phyloP scores from a whole-genome alignment of 2,113 vertebrate species.

The Seriola aureovittata region DNA sequence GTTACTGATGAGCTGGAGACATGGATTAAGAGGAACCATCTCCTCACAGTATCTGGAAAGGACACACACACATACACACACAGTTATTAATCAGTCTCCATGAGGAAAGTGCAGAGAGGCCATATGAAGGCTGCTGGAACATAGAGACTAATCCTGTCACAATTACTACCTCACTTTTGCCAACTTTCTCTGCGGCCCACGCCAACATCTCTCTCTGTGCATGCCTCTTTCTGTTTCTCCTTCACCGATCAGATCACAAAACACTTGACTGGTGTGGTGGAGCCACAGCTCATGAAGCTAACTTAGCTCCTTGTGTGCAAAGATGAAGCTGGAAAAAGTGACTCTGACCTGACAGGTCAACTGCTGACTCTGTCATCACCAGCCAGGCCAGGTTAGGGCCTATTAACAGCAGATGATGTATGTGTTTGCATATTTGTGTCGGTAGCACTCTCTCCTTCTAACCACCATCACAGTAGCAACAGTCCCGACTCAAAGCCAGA shows the following conservation, averaged over 20 bases:
- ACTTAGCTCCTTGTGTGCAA: constrained; percentile 15
- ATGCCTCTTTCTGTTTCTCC: constrained; percentile 19
- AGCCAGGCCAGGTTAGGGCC: constrained; percentile 60
- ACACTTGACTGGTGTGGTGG: constrained; percentile 7
- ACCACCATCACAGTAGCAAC: constrained; percentile 46
- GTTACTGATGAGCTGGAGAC: constrained; percentile 94
- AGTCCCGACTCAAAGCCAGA: constrained; percentile 37
- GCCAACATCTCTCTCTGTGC: not conserved
- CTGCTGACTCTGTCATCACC: constrained; percentile 62
- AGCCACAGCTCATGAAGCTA: not conserved
- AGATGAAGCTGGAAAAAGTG: constrained; percentile 70
- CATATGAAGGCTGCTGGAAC: constrained; percentile 18
- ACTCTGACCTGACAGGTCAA: constrained; percentile 54
- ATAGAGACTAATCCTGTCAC: constrained; percentile 24
- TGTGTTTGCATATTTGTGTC: constrained; percentile 72
- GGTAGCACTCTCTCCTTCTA: constrained; percentile 61
- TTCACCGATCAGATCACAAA: constrained; percentile 6
- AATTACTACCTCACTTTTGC: constrained; percentile 33
- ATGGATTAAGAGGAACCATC: constrained; percentile 92
- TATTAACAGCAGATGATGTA: constrained; percentile 70
- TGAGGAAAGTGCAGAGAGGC: not conserved
- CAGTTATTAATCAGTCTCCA: constrained; percentile 1
- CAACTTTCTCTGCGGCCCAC: not conserved
- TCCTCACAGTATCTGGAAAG: constrained; percentile 91
- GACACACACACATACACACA: constrained; percentile 11